A percentile compares a stretch with the other conserved stretches of the same genome.
These are phyloP conservation scores for Zoroaster sp. DNA, from an alignment of 53 echinoderm and acorn worm genomes.

Conservation along the genomic window DNA sequence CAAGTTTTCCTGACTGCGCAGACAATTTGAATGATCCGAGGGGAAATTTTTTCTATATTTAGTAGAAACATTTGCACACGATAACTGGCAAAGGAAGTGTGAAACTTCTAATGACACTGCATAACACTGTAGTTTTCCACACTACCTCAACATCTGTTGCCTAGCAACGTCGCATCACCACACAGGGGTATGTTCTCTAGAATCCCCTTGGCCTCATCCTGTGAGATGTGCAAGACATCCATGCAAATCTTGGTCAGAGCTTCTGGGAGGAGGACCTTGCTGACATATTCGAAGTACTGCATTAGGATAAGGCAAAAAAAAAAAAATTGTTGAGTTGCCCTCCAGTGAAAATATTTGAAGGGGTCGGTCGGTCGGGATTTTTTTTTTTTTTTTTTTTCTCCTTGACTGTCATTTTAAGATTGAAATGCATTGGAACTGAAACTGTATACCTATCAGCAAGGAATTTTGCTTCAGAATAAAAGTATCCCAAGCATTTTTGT, in stretches of 20 bases:
- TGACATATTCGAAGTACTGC: constrained; percentile 77
- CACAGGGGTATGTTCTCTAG: constrained; percentile 36
- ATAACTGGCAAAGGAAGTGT: not conserved
- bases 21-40: no score
- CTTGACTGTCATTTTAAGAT: no score
- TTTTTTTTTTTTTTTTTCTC: no score
- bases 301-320: not conserved
- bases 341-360: no score
- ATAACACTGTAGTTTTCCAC: not conserved
- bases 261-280: constrained; percentile 86
- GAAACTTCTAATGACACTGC: not conserved
- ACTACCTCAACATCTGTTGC: not conserved
- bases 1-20: no score
- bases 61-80: no score
- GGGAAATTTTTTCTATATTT: no score
- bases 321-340: not conserved
- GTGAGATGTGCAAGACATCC: constrained; percentile 70
- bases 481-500: no score
- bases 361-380: no score
- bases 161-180: constrained; percentile 7
- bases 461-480: no score
- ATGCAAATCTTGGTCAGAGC: constrained; percentile 92
- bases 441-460: no score
- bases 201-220: constrained; percentile 69
- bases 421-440: no score